These are phyloP conservation scores for Trematomus bernacchii DNA, from an alignment of 2,797 vertebrate genomes.

Conservation along the genomic window DNA sequence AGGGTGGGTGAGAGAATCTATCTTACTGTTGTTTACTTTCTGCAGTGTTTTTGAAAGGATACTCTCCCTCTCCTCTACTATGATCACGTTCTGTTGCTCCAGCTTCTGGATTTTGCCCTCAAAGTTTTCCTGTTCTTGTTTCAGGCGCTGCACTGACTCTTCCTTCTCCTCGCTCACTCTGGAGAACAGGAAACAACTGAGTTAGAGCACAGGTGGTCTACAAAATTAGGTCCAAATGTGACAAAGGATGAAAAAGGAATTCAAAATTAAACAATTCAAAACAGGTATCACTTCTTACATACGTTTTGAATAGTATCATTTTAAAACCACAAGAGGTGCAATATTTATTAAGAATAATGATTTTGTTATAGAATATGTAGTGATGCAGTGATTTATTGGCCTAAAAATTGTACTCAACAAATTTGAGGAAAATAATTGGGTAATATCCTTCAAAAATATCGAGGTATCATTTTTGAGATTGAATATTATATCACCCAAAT, in stretches of 20 bases:
- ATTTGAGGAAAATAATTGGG: too few species aligned
- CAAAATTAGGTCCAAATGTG: not conserved
- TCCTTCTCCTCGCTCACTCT: conserved; percentile 98
- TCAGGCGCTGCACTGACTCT: conserved; percentile 91
- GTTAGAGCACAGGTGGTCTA: not conserved
- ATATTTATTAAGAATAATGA: too few species aligned
- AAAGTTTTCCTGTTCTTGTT: conserved; percentile 92
- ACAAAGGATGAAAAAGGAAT: not conserved
- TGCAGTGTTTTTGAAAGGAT: conserved; percentile 84
- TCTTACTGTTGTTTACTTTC: not conserved
- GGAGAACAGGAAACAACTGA: conserved; percentile 25
- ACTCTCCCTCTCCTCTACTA: conserved; percentile 95
- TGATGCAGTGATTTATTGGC: too few species aligned
- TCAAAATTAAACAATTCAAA: not conserved
- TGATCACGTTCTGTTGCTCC: conserved; percentile 93
- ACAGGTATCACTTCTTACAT: not conserved
- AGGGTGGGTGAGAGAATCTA: not conserved
- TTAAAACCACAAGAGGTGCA: too few species aligned
- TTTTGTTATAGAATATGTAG: too few species aligned
- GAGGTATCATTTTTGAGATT: too few species aligned
- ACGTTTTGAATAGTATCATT: too few species aligned
- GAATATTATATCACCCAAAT: too few species aligned
- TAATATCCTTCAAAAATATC: too few species aligned
- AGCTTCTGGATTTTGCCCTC: conserved; percentile 94
- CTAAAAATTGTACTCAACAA: too few species aligned